Evolutionary conservation across 2,113 vertebrate genomes (phyloP).

Genomic region (Channa maculata): DNA sequence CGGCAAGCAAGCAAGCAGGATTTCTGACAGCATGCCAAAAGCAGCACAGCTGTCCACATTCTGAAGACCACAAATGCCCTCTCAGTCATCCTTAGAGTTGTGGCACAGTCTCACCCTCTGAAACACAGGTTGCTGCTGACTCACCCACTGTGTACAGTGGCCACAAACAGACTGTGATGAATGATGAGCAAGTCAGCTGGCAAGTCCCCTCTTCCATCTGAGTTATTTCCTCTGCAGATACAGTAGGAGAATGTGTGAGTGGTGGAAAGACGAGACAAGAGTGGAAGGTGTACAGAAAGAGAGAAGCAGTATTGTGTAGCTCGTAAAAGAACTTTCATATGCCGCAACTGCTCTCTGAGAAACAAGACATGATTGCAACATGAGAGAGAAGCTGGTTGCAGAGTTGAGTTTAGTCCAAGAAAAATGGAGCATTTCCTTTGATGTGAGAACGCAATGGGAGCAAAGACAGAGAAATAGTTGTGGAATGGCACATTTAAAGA

Average conservation of each 20-base stretch:
- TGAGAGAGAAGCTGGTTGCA: slow-evolving; percentile 23
- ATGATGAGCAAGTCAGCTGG: slow-evolving; percentile 64
- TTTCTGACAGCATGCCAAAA: slow-evolving; percentile 69
- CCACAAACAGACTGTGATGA: slow-evolving; percentile 70
- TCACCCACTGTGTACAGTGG: slow-evolving; percentile 61
- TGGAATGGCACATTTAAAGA: slow-evolving; percentile 64
- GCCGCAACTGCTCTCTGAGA: slow-evolving; percentile 27
- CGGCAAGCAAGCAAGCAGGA: slow-evolving; percentile 47
- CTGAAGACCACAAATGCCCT: slow-evolving; percentile 48
- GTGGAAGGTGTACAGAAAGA: slow-evolving; percentile 32
- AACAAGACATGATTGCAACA: slow-evolving; percentile 41
- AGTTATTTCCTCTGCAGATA: slow-evolving; percentile 70
- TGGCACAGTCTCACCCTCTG: slow-evolving; percentile 43
- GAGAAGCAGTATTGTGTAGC: slow-evolving; percentile 43
- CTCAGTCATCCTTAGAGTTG: slow-evolving; percentile 40
- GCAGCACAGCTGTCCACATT: slow-evolving; percentile 66
- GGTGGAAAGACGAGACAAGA: slow-evolving; percentile 33
- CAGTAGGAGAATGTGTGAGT: slow-evolving; percentile 41
- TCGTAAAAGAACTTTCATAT: slow-evolving; percentile 48
- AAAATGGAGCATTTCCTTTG: slow-evolving; percentile 52
- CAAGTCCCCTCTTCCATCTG: slow-evolving; percentile 61
- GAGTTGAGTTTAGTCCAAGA: slow-evolving; percentile 39
- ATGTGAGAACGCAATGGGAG: slow-evolving; percentile 48
- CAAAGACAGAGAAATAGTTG: slow-evolving; percentile 49
- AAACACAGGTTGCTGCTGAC: slow-evolving; percentile 65